Evolutionary conservation across 23 tunicate genomes (phyloP), one percentile per base, ranked within the genome.

Genomic region (Trididemnum clinides): DNA sequence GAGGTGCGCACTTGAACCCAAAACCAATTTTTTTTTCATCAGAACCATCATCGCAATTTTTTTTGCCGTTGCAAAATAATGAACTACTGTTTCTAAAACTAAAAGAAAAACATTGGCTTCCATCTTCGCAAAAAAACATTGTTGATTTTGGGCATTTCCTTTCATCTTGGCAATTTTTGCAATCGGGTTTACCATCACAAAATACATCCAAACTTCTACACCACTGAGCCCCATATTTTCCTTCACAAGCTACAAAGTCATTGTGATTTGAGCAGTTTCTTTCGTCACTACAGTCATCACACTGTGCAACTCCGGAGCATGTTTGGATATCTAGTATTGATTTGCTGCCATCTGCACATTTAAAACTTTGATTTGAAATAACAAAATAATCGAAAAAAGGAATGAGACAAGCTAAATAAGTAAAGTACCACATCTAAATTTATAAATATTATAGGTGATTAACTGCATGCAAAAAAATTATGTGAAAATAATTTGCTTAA

Each of bases 81-180:
- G 49, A 22, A 1, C 1, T 2, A 3, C 78, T 1, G 25, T 1
- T 2, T 50, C 34, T 15, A 33, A 30, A n/a, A 2, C 4, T 39
- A 50, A 51, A 38, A 23, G 23, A 35, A 35, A 65, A 44, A 39
- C 87, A 83, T 0, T 49, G 49, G 18, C 37, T 23, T 15, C 59
- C 80, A 50, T 83, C 69, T 2, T 50, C 54, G 44, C 87, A 83
- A 26, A 33, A 18, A 51, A 78, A 78, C 6, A 51, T 1, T 2
- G 66, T 12, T 3, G 66, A 6, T 10, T 51, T 27, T 3, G 34
- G 20, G 28, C 83, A 78, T 20, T 51, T 28, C 2, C 18, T 30
- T 29, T 83, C 87, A 50, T 83, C 87, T 1, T 15, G 20, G 44
- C 87, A 83, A 4, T 83, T 69, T 4, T 32, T 25, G 44, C 87